Conservation (phyloP, 2,888 invertebrate species). For the Microchrysa polita region DNA sequence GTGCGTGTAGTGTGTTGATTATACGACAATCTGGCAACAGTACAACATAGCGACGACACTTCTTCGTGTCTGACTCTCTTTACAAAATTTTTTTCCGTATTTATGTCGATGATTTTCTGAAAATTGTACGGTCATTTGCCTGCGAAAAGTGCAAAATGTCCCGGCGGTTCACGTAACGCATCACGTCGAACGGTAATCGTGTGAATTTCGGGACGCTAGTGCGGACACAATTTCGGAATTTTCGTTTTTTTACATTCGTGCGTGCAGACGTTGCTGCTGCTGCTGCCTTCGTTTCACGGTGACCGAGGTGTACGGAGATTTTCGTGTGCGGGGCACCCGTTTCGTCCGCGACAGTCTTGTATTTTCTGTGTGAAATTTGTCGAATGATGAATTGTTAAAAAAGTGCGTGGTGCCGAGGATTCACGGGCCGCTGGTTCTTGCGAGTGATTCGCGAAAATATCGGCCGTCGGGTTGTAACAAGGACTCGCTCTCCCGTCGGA, state of each 20-base stretch:
- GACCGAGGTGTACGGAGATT: background rate
- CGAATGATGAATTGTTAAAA: too few relatives aligned
- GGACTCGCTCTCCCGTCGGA: too few relatives aligned
- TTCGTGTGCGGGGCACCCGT: background rate
- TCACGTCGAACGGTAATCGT: background rate
- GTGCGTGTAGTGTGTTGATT: conserved; percentile 17
- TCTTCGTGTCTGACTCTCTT: background rate
- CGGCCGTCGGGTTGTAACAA: too few relatives aligned
- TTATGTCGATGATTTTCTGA: conserved; percentile 31
- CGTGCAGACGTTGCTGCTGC: conserved; percentile 17
- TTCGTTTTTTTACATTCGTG: conserved; percentile 10
- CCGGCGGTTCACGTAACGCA: background rate
- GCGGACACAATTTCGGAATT: background rate
- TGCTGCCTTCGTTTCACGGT: background rate
- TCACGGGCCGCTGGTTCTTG: too few relatives aligned
- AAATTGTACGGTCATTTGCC: conserved; percentile 18
- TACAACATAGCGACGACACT: background rate
- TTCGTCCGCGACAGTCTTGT: conserved; percentile 8
- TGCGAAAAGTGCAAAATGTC: conserved; percentile 8
- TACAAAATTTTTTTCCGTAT: conserved; percentile 31
- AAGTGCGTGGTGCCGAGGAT: too few relatives aligned
- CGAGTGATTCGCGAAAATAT: too few relatives aligned
- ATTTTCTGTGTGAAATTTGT: too few relatives aligned
- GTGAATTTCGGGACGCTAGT: conserved; percentile 1
- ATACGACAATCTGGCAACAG: background rate